Evolutionary conservation across 2,797 vertebrate genomes (phyloP).

Genomic region (Tokudaia muenninki): DNA sequence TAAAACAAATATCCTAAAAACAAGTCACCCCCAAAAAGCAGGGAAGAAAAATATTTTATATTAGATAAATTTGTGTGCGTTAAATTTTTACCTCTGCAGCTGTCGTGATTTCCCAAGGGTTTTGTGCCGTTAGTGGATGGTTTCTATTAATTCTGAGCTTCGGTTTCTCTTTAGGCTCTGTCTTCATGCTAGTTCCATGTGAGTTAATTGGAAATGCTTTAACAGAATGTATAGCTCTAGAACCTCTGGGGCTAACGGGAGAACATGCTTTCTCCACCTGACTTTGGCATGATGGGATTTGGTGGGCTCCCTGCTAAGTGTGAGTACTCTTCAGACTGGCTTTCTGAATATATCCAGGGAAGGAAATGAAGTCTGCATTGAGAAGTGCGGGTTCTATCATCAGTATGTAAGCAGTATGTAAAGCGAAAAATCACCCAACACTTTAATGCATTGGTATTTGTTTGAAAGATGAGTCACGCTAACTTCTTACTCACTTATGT

Average conservation of each 20-base stretch:
- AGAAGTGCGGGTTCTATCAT: background rate
- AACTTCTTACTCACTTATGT: background rate
- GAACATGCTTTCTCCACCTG: slow-evolving; percentile 14
- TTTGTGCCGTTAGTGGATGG: background rate
- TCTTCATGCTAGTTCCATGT: background rate
- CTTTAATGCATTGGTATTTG: background rate
- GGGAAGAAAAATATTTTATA: background rate
- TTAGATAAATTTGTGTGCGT: background rate
- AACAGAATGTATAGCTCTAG: background rate
- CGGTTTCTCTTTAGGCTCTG: slow-evolving; percentile 29
- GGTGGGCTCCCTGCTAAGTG: slow-evolving; percentile 48
- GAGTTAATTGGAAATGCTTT: background rate
- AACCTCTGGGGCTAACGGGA: background rate
- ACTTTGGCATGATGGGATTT: slow-evolving; percentile 31
- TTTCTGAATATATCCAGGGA: slow-evolving; percentile 39
- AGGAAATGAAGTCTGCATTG: background rate
- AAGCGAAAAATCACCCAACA: background rate
- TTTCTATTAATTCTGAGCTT: background rate
- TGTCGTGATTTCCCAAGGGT: slow-evolving; percentile 37
- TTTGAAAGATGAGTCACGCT: background rate
- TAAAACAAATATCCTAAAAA: slow-evolving; percentile 24
- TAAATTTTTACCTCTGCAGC: slow-evolving; percentile 20
- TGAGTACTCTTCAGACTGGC: slow-evolving; percentile 54
- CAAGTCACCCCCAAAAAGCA: background rate
- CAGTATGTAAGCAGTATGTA: background rate